Evolutionary conservation across 2,797 vertebrate genomes (phyloP), one percentile per base, ranked within the genome.

Genomic region (Eutrigla gurnardus): DNA sequence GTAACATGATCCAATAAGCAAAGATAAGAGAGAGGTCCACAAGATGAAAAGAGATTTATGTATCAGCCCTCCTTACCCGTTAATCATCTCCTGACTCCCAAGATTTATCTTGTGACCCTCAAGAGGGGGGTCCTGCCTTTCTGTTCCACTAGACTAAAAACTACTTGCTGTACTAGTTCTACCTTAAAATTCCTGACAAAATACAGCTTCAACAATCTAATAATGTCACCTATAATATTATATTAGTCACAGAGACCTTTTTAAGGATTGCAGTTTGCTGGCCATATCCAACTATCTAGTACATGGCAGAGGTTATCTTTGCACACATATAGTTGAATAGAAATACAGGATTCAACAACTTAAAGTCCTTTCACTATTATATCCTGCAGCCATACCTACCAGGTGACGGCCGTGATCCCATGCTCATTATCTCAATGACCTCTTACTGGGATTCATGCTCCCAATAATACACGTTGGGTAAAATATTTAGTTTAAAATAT

Each of bases 341-440:
- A 57, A 70, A 59, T 52, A 18, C 64, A 40, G 33, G 32, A 42
- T 32, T 32, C 3, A 36, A 65, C 15, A 42, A 15, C 5, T 57
- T 18, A n/a, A 42, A n/a, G 8, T 32, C 13, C 39, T 71, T 43
- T 69, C 15, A 57, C 68, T 69, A 54, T 65, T 1, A 3, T 12
- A n/a, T 36, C 6, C 10, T 39, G 32, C 25, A 12, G 25, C 35
- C 32, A 4, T 57, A 11, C 49, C 63, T 75, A 39, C 35, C 57
- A 65, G 70, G 36, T 73, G 50, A 37, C 33, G 36, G 39, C 46
- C 37, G 25, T 77, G 52, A 82, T 78, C 63, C 75, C 52, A 9
- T 71, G 61, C 69, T 89, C 85, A 89, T 89, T 86, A 85, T 77
- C 80, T 73, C 67, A 77, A 78, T 87, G 75, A 85, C 69, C 75